A percentile compares a stretch with the other conserved stretches of the same genome.
Evolutionary conservation across 2,888 invertebrate species (phyloP).

Genomic region (Pollenia griseotomentosa): DNA sequence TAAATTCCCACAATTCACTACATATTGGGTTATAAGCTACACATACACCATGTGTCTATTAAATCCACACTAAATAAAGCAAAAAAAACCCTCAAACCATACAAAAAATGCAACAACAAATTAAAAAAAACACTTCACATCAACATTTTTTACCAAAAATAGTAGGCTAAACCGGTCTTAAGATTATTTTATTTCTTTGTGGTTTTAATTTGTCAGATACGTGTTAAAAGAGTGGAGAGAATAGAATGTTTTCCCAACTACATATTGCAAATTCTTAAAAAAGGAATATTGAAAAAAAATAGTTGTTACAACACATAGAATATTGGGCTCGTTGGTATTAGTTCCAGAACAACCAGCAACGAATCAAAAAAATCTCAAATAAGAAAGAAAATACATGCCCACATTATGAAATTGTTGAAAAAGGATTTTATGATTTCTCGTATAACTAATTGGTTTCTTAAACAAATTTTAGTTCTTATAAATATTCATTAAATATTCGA

Average conservation of each 20-base stretch:
- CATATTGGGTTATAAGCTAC: constrained; percentile 28
- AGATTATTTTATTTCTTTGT: constrained; percentile 48
- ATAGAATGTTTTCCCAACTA: neutral
- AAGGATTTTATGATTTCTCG: no score
- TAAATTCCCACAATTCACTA: constrained; percentile 67
- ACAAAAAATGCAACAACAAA: constrained; percentile 34
- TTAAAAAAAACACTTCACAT: constrained; percentile 35
- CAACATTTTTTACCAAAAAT: constrained; percentile 67
- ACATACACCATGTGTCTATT: constrained; percentile 57
- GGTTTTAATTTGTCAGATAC: constrained; percentile 48
- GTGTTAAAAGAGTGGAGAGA: neutral
- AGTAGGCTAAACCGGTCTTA: constrained; percentile 69
- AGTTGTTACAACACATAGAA: no score
- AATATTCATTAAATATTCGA: no score
- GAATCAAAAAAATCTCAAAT: no score
- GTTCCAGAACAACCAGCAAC: no score
- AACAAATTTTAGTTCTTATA: no score
- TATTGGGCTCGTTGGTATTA: no score
- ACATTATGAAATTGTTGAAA: no score
- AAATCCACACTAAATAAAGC: constrained; percentile 54
- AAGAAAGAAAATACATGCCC: no score
- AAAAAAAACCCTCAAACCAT: constrained; percentile 47
- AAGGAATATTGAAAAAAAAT: no score
- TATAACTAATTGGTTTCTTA: no score
- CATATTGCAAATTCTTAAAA: neutral